phyloP scores from a whole-genome alignment of 2,113 vertebrate species.

The Miniopterus natalensis region DNA sequence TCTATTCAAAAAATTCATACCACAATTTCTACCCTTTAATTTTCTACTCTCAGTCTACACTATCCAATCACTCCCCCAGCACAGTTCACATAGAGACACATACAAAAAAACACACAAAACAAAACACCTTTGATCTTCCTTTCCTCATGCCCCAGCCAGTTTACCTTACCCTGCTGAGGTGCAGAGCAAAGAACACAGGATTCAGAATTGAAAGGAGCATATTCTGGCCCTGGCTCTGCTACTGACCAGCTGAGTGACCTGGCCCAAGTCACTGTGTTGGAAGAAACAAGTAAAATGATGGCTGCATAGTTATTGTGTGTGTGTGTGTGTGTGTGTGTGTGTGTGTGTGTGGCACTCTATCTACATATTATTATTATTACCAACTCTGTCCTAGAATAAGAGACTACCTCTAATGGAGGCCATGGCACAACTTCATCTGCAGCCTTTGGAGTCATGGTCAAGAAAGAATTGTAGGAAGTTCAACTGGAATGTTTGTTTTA shows the following conservation, averaged over 20 bases:
- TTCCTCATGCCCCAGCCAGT: neutral
- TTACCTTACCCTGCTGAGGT: neutral
- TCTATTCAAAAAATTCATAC: constrained; percentile 4
- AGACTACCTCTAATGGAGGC: neutral
- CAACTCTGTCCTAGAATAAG: neutral
- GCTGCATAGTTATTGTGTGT: neutral
- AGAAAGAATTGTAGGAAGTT: constrained; percentile 36
- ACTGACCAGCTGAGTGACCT: neutral
- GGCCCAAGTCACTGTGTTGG: neutral
- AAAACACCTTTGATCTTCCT: neutral
- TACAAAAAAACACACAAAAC: neutral
- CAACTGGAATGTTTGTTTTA: neutral
- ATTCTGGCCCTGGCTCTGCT: neutral
- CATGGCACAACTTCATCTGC: neutral
- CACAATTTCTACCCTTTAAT: neutral
- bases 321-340: neutral
- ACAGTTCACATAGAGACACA: neutral
- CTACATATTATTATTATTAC: neutral
- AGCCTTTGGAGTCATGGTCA: neutral
- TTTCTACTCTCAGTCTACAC: neutral
- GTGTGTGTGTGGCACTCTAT: neutral
- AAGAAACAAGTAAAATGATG: neutral
- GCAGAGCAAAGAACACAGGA: neutral
- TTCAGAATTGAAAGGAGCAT: neutral
- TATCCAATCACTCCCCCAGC: neutral